Conservation (phyloP, 2,113 vertebrate genomes). For the Python bivittatus region DNA sequence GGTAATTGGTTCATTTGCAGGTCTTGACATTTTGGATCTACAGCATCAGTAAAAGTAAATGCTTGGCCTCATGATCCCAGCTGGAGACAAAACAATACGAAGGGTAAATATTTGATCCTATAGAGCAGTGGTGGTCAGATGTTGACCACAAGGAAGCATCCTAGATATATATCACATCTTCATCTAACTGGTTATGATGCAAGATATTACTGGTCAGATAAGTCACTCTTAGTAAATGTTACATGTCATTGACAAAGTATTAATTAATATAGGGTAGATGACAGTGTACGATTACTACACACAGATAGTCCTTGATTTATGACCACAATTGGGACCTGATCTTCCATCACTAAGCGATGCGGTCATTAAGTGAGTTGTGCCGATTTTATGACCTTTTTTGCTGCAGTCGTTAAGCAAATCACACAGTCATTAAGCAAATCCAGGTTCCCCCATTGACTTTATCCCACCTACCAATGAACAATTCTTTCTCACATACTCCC, state of each 20-base stretch:
- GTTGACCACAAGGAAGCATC: too few species aligned
- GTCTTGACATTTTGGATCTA: constrained; percentile 31
- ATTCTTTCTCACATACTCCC: background rate
- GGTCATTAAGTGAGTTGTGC: too few species aligned
- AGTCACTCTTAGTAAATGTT: background rate
- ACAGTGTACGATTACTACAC: too few species aligned
- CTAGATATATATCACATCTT: background rate
- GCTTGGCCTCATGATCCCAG: constrained; percentile 32
- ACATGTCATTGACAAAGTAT: background rate
- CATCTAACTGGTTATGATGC: too few species aligned
- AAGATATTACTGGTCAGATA: background rate
- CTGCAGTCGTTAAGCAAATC: too few species aligned
- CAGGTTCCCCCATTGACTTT: too few species aligned
- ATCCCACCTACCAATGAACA: background rate
- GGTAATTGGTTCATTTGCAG: constrained; percentile 40
- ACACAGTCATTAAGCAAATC: too few species aligned
- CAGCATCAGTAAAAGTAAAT: constrained; percentile 15
- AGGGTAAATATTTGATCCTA: constrained; percentile 5
- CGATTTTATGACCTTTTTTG: too few species aligned
- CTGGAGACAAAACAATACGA: constrained; percentile 29
- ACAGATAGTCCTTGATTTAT: too few species aligned
- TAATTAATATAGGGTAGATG: too few species aligned
- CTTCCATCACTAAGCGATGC: too few species aligned
- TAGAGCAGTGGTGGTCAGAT: background rate
- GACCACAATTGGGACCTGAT: too few species aligned